These are phyloP conservation scores for Tenebrio molitor DNA, from an alignment of 1,140 invertebrate species.

Conservation along the genomic window DNA sequence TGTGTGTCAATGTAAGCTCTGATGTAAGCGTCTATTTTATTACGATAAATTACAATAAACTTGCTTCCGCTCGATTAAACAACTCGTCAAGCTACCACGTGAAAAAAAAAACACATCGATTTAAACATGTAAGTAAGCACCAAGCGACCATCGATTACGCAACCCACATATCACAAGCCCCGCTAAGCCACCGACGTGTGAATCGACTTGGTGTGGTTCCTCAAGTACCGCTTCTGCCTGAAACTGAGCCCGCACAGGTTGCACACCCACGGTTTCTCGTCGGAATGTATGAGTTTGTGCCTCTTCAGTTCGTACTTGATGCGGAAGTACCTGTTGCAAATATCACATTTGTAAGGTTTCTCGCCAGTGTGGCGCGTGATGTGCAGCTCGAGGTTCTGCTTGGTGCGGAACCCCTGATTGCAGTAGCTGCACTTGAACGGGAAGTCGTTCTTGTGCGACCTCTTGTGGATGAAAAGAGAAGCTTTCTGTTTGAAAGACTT, in stretches of 20 bases:
- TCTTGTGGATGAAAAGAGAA: slow-evolving; percentile 70
- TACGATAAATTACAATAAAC: neutral
- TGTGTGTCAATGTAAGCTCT: neutral
- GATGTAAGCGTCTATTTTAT: neutral
- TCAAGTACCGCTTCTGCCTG: slow-evolving; percentile 68
- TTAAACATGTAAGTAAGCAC: too few species aligned
- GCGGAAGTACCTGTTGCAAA: slow-evolving; percentile 69
- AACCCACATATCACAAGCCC: neutral
- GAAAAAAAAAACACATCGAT: neutral
- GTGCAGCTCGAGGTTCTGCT: slow-evolving; percentile 72
- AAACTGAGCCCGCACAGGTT: slow-evolving; percentile 66
- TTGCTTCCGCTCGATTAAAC: too few species aligned
- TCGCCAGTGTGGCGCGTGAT: slow-evolving; percentile 76
- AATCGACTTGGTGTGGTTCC: slow-evolving; percentile 68
- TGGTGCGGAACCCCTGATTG: slow-evolving; percentile 73
- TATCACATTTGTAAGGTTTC: slow-evolving; percentile 74
- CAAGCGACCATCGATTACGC: too few species aligned
- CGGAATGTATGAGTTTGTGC: slow-evolving; percentile 69
- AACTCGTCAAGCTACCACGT: too few species aligned
- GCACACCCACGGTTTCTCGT: slow-evolving; percentile 70
- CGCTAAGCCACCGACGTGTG: slow-evolving; percentile 54
- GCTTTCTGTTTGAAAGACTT: slow-evolving; percentile 73
- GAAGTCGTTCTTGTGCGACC: slow-evolving; percentile 70
- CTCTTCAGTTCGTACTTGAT: slow-evolving; percentile 70
- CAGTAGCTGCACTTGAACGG: slow-evolving; percentile 75